Conservation (phyloP, 2,797 vertebrate species). For the Tiaroga cobitis region DNA sequence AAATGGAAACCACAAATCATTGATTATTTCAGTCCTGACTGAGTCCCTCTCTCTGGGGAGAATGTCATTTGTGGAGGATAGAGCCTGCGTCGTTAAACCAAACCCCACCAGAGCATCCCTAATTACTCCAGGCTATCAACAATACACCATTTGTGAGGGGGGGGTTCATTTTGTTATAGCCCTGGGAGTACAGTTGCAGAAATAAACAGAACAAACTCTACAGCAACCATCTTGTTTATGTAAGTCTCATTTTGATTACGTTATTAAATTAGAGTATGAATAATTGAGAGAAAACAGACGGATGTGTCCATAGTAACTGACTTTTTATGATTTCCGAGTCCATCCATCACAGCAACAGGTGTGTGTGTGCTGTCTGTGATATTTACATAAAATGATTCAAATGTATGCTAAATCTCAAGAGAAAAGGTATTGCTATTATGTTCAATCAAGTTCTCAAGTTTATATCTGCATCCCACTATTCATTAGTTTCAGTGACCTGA, state of each 20-base stretch:
- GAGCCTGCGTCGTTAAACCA: conserved; percentile 37
- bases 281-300: conserved; percentile 29
- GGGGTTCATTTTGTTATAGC: conserved; percentile 31
- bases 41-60: conserved; percentile 44
- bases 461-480: background rate
- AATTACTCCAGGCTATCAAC: conserved; percentile 53
- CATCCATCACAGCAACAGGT: conserved; percentile 14
- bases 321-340: background rate
- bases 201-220: conserved; percentile 12
- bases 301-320: conserved; percentile 16
- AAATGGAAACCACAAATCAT: conserved; percentile 58
- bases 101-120: conserved; percentile 43
- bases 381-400: background rate
- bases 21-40: conserved; percentile 53
- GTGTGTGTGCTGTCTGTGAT: background rate
- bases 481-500: background rate
- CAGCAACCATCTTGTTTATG: background rate
- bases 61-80: conserved; percentile 45
- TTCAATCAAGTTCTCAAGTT: background rate
- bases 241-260: conserved; percentile 1
- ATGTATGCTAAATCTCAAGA: background rate
- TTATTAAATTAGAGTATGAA: conserved; percentile 17
- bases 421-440: background rate
- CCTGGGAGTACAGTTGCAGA: conserved; percentile 25
- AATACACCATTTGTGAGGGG: conserved; percentile 28